Conservation (phyloP, 2,113 vertebrate genomes). For the Melanostigma gelatinosum region DNA sequence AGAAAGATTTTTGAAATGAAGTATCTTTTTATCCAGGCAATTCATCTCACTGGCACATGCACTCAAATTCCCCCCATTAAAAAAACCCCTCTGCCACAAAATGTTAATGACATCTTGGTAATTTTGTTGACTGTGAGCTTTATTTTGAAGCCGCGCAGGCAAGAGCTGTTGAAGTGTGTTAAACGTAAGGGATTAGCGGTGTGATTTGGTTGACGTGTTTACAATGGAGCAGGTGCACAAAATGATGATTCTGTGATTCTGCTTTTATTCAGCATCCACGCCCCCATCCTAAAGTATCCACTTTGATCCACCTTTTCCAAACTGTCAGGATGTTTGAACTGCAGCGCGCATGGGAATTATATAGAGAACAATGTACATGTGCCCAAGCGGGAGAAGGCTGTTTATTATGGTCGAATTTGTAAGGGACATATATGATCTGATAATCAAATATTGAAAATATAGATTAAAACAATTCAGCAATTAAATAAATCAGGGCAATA, state of each 20-base stretch:
- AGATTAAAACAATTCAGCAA: neutral
- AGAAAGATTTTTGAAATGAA: conserved; percentile 13
- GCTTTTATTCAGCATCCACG: conserved; percentile 8
- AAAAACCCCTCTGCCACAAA: neutral
- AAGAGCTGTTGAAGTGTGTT: conserved; percentile 20
- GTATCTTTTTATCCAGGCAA: neutral
- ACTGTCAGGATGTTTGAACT: conserved; percentile 27
- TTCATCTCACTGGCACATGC: neutral
- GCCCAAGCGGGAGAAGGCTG: neutral
- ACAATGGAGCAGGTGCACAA: conserved; percentile 44
- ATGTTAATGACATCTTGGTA: conserved; percentile 6
- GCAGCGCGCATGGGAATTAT: neutral
- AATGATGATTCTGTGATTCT: conserved; percentile 25
- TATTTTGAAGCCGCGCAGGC: conserved; percentile 10
- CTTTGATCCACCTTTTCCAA: conserved; percentile 40
- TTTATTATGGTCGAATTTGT: neutral
- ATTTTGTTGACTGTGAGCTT: conserved; percentile 35
- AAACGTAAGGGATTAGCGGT: conserved; percentile 39
- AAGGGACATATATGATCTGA: neutral
- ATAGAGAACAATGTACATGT: neutral
- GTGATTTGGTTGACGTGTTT: conserved; percentile 40
- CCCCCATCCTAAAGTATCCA: conserved; percentile 7
- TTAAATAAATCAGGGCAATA: neutral
- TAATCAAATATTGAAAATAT: neutral
- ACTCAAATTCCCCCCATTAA: neutral